A percentile compares a stretch with the other conserved stretches of the same genome.
phyloP scores from a whole-genome alignment of 2,113 vertebrate species.

The Stomatorhinus ivindoensis region DNA sequence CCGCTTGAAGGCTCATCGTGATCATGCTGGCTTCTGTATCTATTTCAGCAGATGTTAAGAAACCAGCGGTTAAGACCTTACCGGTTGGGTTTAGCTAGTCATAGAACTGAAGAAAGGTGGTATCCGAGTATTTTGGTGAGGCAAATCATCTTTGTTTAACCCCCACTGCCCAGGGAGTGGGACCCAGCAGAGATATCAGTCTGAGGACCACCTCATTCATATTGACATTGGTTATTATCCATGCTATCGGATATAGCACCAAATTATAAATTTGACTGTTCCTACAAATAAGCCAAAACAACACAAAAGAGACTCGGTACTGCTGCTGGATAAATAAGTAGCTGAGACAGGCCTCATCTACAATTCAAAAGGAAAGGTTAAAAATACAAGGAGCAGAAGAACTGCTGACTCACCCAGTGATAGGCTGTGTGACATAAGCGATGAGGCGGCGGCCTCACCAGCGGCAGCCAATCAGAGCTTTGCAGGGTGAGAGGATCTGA shows the following conservation, averaged over 20 bases:
- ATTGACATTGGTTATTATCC: background rate
- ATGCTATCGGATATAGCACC: background rate
- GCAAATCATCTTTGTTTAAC: background rate
- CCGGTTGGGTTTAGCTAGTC: background rate
- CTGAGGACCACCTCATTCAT: background rate
- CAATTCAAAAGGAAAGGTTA: background rate
- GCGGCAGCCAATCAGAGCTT: conserved; percentile 6
- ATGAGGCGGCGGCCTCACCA: background rate
- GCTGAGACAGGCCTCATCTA: background rate
- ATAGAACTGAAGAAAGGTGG: background rate
- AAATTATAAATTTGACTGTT: background rate
- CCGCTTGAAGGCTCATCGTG: background rate
- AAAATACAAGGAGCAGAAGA: background rate
- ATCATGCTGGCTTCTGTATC: background rate
- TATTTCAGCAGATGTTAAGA: background rate
- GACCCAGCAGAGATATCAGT: background rate
- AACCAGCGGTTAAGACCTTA: background rate
- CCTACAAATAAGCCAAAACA: background rate
- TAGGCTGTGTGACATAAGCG: background rate
- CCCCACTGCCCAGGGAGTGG: background rate
- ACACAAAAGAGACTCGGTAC: background rate
- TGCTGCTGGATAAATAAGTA: background rate
- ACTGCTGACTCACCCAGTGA: background rate
- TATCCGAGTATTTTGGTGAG: background rate
- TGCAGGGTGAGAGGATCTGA: background rate